These are phyloP conservation scores for Tinamus guttatus DNA, from an alignment of 2,113 vertebrate genomes.

Conservation along the genomic window DNA sequence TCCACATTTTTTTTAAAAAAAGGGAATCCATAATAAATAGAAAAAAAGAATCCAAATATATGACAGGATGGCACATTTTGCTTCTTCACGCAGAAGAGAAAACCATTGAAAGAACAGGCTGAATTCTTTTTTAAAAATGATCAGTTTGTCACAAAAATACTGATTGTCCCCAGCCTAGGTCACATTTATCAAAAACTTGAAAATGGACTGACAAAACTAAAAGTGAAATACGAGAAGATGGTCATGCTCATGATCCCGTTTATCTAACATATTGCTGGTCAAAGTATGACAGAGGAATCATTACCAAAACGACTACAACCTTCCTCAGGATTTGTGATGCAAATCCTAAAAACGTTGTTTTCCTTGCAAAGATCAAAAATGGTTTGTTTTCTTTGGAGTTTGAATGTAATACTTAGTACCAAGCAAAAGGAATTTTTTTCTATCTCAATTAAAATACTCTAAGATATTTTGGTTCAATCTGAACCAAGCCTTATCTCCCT, in stretches of 20 bases:
- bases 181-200: neutral
- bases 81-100: neutral
- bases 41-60: neutral
- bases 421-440: neutral
- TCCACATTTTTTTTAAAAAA: neutral
- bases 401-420: neutral
- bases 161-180: neutral
- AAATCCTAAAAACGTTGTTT: neutral
- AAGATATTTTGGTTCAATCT: neutral
- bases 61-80: neutral
- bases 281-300: neutral
- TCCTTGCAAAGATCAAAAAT: neutral
- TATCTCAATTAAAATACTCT: neutral
- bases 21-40: neutral
- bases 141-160: neutral
- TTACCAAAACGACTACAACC: neutral
- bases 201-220: neutral
- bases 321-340: neutral
- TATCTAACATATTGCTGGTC: neutral
- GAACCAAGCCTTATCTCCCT: neutral
- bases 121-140: neutral
- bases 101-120: neutral
- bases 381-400: neutral
- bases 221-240: neutral
- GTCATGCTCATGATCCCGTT: neutral